Percentiles rank a stretch among this genome's conserved stretches.
Evolutionary conservation across 2,113 vertebrate species (phyloP).

Genomic region (Leuciscus idus): DNA sequence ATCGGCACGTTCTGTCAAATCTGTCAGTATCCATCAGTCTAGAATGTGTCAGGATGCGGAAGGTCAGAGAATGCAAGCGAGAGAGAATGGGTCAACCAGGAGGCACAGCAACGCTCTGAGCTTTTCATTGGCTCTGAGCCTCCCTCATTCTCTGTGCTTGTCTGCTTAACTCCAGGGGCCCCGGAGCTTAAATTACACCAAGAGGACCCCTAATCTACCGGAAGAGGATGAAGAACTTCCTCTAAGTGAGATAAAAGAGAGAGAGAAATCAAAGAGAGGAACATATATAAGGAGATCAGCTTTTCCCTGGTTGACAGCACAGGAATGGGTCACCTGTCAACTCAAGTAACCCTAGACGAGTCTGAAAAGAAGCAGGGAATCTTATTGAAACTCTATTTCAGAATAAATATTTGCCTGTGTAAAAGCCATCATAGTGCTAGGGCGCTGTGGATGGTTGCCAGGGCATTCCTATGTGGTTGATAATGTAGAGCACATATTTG

Average conservation of each 20-base stretch:
- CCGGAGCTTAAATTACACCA: constrained; percentile 48
- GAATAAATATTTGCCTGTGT: constrained; percentile 14
- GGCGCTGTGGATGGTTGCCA: not conserved
- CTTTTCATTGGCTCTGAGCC: constrained; percentile 25
- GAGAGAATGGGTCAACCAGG: not conserved
- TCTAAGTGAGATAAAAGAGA: constrained; percentile 40
- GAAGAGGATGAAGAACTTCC: constrained; percentile 45
- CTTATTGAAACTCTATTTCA: constrained; percentile 2
- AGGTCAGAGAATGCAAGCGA: constrained; percentile 38
- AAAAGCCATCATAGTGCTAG: not conserved
- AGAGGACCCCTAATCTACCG: constrained; percentile 45
- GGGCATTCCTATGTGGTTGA: not conserved
- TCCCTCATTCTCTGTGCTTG: constrained; percentile 22
- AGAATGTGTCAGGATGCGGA: constrained; percentile 58
- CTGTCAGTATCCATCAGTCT: constrained; percentile 46
- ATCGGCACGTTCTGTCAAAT: too few species aligned
- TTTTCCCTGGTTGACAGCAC: constrained; percentile 32
- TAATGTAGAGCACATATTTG: not conserved
- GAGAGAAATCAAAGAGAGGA: constrained; percentile 34
- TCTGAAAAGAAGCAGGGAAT: constrained; percentile 14
- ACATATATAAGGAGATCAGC: constrained; percentile 12
- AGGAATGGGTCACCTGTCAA: constrained; percentile 13
- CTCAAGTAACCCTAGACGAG: constrained; percentile 24
- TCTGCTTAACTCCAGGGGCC: constrained; percentile 34
- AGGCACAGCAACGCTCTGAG: not conserved